Percentiles rank a stretch among this genome's conserved stretches.
Conservation (phyloP, 1,140 invertebrate species). For the Lepidurus arcticus region DNA sequence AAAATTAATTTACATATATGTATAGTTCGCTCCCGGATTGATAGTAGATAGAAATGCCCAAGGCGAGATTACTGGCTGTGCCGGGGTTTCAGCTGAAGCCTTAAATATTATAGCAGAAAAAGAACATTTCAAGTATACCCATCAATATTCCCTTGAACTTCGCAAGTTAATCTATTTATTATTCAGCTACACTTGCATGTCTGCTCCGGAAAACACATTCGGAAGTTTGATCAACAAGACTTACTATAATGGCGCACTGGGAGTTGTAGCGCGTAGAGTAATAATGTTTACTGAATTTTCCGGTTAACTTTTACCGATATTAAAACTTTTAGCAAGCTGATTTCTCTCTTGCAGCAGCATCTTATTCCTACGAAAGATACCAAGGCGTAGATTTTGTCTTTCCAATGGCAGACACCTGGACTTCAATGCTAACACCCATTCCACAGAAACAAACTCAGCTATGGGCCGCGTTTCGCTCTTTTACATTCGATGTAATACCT, state of each 20-base stretch:
- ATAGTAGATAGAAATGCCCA: neutral
- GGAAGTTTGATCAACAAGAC: neutral
- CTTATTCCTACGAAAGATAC: neutral
- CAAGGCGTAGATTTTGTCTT: neutral
- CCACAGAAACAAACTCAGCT: neutral
- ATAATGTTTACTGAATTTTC: neutral
- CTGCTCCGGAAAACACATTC: neutral
- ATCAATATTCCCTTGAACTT: neutral
- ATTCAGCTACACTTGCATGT: neutral
- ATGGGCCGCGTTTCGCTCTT: neutral
- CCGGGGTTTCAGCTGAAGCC: neutral
- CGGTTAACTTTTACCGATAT: neutral
- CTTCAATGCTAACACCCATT: neutral
- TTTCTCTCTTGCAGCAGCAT: neutral
- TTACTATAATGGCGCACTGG: constrained; percentile 2
- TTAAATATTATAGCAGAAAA: neutral
- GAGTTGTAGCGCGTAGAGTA: neutral
- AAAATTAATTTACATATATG: neutral
- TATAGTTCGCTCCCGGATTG: neutral
- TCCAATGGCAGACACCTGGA: neutral
- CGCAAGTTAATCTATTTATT: neutral
- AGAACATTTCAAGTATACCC: neutral
- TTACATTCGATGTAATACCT: neutral
- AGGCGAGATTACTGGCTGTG: neutral
- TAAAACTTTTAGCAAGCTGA: neutral